A percentile compares a stretch with the other conserved stretches of the same genome.
Conservation (phyloP, 2,888 invertebrate genomes). For the Caenorhabditis doughertyi region DNA sequence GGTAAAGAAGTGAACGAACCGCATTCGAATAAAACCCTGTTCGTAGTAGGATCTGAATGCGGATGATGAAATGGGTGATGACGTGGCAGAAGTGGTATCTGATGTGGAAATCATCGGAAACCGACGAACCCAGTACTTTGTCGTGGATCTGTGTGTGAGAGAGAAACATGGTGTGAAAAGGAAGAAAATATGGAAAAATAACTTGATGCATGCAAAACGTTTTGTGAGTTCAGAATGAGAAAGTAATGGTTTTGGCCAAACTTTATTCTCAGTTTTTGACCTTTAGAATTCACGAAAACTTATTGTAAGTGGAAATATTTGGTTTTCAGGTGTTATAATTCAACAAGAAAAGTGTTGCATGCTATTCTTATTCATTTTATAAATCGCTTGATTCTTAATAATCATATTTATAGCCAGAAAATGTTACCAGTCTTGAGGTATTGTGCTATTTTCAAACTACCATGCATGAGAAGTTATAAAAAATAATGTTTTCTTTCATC, state of each 20-base stretch:
- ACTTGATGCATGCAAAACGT: neutral
- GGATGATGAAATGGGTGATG: slow-evolving; percentile 27
- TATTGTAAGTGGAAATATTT: too few species aligned
- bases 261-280: too few species aligned
- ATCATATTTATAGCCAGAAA: too few species aligned
- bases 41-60: slow-evolving; percentile 68
- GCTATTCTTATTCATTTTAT: too few species aligned
- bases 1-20: slow-evolving; percentile 60
- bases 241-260: neutral
- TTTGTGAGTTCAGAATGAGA: neutral
- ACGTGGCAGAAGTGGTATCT: slow-evolving; percentile 16
- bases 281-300: too few species aligned
- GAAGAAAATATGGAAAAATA: neutral
- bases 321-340: too few species aligned
- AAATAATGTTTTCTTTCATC: too few species aligned
- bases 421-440: too few species aligned
- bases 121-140: slow-evolving; percentile 49
- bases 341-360: too few species aligned
- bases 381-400: too few species aligned
- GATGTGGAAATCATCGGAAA: slow-evolving; percentile 54
- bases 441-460: too few species aligned
- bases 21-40: slow-evolving; percentile 70
- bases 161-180: slow-evolving; percentile 1
- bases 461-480: too few species aligned
- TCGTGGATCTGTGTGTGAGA: slow-evolving; percentile 33